Base-by-base conservation (phyloP, 2,797 vertebrate species). In the Platalea minor region DNA sequence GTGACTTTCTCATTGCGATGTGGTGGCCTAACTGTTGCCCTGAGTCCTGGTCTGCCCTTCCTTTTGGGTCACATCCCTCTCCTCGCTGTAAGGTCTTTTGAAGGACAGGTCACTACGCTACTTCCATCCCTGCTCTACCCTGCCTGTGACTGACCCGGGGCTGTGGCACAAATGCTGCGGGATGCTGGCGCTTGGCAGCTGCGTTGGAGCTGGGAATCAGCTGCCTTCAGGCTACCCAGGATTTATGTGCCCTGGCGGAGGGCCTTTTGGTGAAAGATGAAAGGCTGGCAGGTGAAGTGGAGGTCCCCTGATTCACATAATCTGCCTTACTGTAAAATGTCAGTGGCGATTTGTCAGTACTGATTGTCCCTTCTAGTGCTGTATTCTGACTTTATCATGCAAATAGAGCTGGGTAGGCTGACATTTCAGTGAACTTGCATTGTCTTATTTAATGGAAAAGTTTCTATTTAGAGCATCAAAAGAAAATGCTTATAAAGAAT, bases 381-480 rank as follows among this genome's bases (percentile, higher is more conserved):
- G 37, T 88, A 8, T 85, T 88, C 75, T 85, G 0, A 1, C 69
- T 89, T 78, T 89, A 16, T 78, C 7, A 10, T 51, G 43, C 57
- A 92, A 75, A 73, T 37, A 37, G 60, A 80, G 29, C 29, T 75
- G 50, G 51, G 61, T 61, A 81, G 61, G 64, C 57, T 89, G 92
- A 68, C 33, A 31, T 91, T 90, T 86, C 69, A 41, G 69, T 84
- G 87, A 70, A 61, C 73, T 72, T 70, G 17, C 2, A 0, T 76
- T 10, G 12, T 56, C 33, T 80, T 41, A 4, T 91, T 89, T 92
- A 78, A 57, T 57, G 39, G 29, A 91, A 89, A 85, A 91, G 26
- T 67, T 91, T 60, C 77, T 88, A 41, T 93, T 91, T 82, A 82
- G 56, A 93, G n/a, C 31, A 82, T 91, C 74, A 87, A 92, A 95